A percentile compares a stretch with the other conserved stretches of the same genome.
phyloP scores from a whole-genome alignment of 2,113 vertebrate species.

The Xenotilapia flavipinnis region DNA sequence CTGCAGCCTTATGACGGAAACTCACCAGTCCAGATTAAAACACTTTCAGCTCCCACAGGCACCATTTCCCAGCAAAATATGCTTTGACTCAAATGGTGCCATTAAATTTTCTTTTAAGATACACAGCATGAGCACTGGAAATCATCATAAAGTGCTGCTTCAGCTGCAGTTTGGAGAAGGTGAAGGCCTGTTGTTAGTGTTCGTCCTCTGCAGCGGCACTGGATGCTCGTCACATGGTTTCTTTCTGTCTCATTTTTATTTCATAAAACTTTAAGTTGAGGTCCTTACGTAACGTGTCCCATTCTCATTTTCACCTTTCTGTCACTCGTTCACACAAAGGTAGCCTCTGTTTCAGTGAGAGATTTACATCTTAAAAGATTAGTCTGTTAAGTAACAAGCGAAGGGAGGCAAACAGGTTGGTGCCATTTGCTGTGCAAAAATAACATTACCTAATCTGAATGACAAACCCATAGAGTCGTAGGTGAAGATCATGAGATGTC shows the following conservation, averaged over 20 bases:
- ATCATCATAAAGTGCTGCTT: not conserved
- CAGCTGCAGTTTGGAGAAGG: not conserved
- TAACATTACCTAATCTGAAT: not conserved
- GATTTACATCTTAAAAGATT: constrained; percentile 55
- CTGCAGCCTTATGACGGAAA: not conserved
- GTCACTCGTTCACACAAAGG: constrained; percentile 43
- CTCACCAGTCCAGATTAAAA: constrained; percentile 3
- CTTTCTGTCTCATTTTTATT: not conserved
- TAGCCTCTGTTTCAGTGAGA: constrained; percentile 25
- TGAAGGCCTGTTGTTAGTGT: not conserved
- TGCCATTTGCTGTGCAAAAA: not conserved
- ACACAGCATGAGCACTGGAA: not conserved
- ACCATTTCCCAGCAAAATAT: not conserved
- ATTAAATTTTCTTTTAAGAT: not conserved
- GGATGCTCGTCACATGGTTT: not conserved
- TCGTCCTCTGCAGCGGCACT: not conserved
- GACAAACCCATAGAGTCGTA: not conserved
- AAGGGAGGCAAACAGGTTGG: not conserved
- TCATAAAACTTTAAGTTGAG: not conserved
- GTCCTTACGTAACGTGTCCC: constrained; percentile 2
- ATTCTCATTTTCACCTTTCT: constrained; percentile 11
- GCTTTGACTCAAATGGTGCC: not conserved
- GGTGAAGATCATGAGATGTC: not conserved
- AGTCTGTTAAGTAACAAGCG: constrained; percentile 43
- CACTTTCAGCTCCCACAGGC: not conserved